Evolutionary conservation across 2,888 invertebrate genomes (phyloP).

Genomic region (Anticlea derivata): DNA sequence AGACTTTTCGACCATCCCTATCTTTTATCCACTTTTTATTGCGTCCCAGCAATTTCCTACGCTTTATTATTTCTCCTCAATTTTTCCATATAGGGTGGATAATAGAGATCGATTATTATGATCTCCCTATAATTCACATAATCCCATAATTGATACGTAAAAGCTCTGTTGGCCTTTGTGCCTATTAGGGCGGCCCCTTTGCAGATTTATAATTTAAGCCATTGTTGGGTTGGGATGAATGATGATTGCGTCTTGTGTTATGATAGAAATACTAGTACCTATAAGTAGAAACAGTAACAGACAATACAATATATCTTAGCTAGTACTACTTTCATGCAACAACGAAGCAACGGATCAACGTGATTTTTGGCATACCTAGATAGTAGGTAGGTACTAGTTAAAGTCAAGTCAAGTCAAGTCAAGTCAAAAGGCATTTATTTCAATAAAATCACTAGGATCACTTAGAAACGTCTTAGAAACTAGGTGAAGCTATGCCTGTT

Average conservation of each 20-base stretch:
- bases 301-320: too few species aligned
- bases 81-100: conserved; percentile 47
- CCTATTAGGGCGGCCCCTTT: conserved; percentile 61
- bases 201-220: conserved; percentile 67
- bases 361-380: too few species aligned
- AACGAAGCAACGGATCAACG: too few species aligned
- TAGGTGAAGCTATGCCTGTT: too few species aligned
- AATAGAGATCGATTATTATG: conserved; percentile 67
- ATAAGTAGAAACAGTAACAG: too few species aligned
- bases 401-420: too few species aligned
- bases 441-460: too few species aligned
- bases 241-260: conserved; percentile 35
- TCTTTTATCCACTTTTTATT: conserved; percentile 28
- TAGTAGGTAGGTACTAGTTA: too few species aligned
- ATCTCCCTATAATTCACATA: conserved; percentile 71
- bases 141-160: conserved; percentile 77
- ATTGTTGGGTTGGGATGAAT: conserved; percentile 73
- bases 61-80: conserved; percentile 37
- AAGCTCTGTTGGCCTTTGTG: conserved; percentile 65
- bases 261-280: too few species aligned
- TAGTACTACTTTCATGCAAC: too few species aligned
- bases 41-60: conserved; percentile 34
- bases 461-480: too few species aligned
- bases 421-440: too few species aligned
- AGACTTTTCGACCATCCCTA: conserved; percentile 16